Evolutionary conservation across 2,888 invertebrate species (phyloP).

Genomic region (Ischnus inquisitorius): DNA sequence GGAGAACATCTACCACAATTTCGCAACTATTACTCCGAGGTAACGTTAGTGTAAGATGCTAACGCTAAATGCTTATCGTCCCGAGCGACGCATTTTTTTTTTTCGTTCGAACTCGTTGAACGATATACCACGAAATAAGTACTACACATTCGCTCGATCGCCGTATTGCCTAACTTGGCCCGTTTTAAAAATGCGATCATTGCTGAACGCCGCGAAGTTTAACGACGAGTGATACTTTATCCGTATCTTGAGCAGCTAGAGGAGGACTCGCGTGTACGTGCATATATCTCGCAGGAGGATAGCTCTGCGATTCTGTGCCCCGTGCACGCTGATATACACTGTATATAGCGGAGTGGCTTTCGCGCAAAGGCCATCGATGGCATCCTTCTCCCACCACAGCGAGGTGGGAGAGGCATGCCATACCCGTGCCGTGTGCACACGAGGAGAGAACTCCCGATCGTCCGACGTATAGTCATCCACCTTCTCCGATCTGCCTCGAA

Average conservation of each 20-base stretch:
- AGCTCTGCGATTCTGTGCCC: background rate
- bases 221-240: constrained; percentile 30
- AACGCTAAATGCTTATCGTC: background rate
- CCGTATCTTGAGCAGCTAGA: constrained; percentile 27
- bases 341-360: constrained; percentile 54
- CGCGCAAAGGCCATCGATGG: constrained; percentile 70
- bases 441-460: constrained; percentile 27
- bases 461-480: constrained; percentile 55
- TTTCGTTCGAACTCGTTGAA: background rate
- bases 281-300: constrained; percentile 1
- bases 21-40: background rate
- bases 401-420: constrained; percentile 53
- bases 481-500: constrained; percentile 67
- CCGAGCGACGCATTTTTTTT: background rate
- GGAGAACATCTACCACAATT: background rate
- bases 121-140: background rate
- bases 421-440: constrained; percentile 7
- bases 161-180: background rate
- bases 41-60: background rate
- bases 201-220: constrained; percentile 9
- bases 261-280: constrained; percentile 3
- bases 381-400: constrained; percentile 64
- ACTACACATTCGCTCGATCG: background rate
- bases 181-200: constrained; percentile 26
- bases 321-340: constrained; percentile 3